Evolutionary conservation across 2,888 invertebrate genomes (phyloP), one percentile per base, ranked within the genome.

Genomic region (Chaitophorus viminalis): DNA sequence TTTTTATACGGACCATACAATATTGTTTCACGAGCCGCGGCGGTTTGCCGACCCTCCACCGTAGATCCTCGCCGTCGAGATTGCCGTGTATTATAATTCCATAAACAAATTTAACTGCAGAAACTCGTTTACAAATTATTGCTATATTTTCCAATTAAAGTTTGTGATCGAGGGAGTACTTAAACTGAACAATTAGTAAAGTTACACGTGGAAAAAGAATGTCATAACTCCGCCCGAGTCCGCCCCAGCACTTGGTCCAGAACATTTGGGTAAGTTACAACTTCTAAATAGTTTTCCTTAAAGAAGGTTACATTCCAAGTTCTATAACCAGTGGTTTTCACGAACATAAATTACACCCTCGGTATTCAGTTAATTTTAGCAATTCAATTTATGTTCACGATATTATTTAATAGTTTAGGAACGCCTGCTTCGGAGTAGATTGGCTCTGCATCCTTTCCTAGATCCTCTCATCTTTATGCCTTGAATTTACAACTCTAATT

Each of bases 351-450:
- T 86, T 86, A 86, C 36, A 39, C 39, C 79, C 54, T 25, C 72
- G 72, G 86, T 86, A 86, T 86, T 86, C 78, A 79, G 86, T 86
- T 86, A 86, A 86, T 78, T 78, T 86, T 86, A 86, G 36, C 33
- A 39, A 86, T 86, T 86, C 86, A 86, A 86, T 86, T 86, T 86
- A 86, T 79, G 86, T 72, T 72, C 25, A 17, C 78, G 86, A 72
- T 86, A 86, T 86, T 86, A 79, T 86, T 86, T 86, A 79, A 70
- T 39, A 54, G 70, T 86, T 78, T 36, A n/a, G 52, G 33, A 68
- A 39, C 76, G 85, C 52, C 39, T 74, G 52, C 33, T 36, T 25
- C 29, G 8, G 21, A 65, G 76, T 65, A 36, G 21, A 52, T 8
- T 18, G 5, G 9, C 9, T 18, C n/a, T 25, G 11, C 17, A 29